Percentiles rank a stretch among this genome's conserved stretches.
Evolutionary conservation across 1,140 invertebrate genomes (phyloP).

Genomic region (Whitmania pigra): DNA sequence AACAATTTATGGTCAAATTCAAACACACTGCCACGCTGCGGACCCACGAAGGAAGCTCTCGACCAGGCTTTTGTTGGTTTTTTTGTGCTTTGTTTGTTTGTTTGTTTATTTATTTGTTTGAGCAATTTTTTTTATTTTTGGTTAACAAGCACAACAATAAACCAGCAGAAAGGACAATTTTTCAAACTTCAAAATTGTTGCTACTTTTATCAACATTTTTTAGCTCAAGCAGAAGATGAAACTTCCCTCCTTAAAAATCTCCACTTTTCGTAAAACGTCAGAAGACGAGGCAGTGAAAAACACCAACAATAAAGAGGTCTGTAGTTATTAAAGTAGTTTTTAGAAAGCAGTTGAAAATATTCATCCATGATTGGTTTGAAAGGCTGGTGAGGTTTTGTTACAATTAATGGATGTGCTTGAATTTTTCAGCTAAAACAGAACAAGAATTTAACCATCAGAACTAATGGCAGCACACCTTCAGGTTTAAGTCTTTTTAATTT

Average conservation of each 20-base stretch:
- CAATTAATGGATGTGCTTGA: too few species aligned
- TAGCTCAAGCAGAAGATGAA: slow-evolving; percentile 1
- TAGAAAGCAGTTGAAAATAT: too few species aligned
- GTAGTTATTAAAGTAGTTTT: too few species aligned
- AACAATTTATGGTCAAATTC: neutral
- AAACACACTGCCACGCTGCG: slow-evolving; percentile 3
- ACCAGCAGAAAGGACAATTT: neutral
- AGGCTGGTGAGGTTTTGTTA: too few species aligned
- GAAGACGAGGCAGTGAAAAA: neutral
- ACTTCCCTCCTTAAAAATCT: neutral
- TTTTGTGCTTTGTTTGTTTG: neutral
- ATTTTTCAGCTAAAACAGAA: too few species aligned
- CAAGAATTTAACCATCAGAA: too few species aligned
- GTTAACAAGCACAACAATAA: too few species aligned
- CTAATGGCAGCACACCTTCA: too few species aligned
- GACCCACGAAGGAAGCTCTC: neutral
- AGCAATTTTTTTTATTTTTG: neutral
- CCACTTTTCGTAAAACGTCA: neutral
- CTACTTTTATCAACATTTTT: neutral
- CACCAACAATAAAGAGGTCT: neutral
- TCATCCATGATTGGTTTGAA: too few species aligned
- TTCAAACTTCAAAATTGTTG: neutral
- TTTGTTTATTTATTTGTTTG: neutral
- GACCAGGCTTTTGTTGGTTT: neutral
- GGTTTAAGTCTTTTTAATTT: too few species aligned